These are phyloP conservation scores for Netta rufina DNA, from an alignment of 2,797 vertebrate species.

Conservation along the genomic window DNA sequence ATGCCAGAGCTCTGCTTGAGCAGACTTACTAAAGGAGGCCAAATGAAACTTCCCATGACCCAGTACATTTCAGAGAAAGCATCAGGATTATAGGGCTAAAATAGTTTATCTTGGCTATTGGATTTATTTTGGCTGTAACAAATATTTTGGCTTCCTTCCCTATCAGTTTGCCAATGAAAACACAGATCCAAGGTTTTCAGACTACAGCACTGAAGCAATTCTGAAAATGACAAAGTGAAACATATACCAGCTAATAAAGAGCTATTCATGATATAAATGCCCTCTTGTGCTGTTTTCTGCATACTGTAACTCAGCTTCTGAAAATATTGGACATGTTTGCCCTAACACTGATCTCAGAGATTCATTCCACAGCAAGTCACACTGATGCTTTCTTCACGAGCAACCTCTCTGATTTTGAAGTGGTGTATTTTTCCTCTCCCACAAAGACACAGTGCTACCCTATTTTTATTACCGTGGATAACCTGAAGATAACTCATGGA, in stretches of 20 bases:
- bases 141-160: constrained; percentile 68
- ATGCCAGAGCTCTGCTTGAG: constrained; percentile 30
- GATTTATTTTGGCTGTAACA: constrained; percentile 62
- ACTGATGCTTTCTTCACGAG: not conserved
- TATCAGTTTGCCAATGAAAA: constrained; percentile 72
- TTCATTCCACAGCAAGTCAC: not conserved
- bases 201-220: constrained; percentile 38
- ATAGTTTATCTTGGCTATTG: constrained; percentile 66
- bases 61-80: constrained; percentile 56
- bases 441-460: not conserved
- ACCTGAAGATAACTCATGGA: not conserved
- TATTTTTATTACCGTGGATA: not conserved
- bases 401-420: not conserved
- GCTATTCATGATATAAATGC: constrained; percentile 50
- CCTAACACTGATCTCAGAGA: not conserved
- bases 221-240: constrained; percentile 66
- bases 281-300: constrained; percentile 21
- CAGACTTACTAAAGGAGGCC: constrained; percentile 4
- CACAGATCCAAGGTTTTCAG: constrained; percentile 59
- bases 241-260: constrained; percentile 62
- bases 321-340: not conserved
- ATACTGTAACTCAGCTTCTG: not conserved
- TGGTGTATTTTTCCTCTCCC: not conserved
- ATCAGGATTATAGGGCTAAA: constrained; percentile 41
- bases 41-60: constrained; percentile 65